Evolutionary conservation across 2,113 vertebrate species (phyloP).

Genomic region (Turdus rufiventris): DNA sequence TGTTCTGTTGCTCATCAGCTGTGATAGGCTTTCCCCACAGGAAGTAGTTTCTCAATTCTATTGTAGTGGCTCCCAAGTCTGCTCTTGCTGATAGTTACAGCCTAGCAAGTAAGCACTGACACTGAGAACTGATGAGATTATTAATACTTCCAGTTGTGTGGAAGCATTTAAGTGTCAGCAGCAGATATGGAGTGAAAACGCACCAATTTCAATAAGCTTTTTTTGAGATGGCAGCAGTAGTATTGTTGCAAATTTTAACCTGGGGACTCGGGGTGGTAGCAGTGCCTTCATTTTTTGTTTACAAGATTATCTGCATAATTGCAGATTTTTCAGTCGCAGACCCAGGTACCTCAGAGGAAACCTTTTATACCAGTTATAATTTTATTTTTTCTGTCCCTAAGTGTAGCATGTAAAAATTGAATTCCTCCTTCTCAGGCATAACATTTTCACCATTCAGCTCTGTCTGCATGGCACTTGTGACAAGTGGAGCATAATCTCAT

Average conservation of each 20-base stretch:
- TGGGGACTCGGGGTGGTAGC: not conserved
- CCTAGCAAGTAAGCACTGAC: not conserved
- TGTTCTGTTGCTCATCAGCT: not conserved
- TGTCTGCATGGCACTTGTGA: not conserved
- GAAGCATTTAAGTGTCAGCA: not conserved
- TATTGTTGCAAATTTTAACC: not conserved
- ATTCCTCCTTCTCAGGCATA: not conserved
- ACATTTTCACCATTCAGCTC: not conserved
- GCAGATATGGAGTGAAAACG: not conserved
- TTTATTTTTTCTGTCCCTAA: not conserved
- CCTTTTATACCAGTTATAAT: not conserved
- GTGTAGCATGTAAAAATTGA: not conserved
- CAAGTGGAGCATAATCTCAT: not conserved
- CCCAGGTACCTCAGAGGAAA: not conserved
- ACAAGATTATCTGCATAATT: not conserved
- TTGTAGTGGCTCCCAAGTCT: not conserved
- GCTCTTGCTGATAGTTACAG: not conserved
- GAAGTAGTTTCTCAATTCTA: not conserved
- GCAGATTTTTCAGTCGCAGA: not conserved
- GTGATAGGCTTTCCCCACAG: not conserved
- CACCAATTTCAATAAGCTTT: not conserved
- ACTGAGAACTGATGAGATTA: not conserved
- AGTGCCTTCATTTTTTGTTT: not conserved
- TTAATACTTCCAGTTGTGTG: not conserved
- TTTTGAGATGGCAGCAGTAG: rapidly evolving